A percentile compares a stretch with the other conserved stretches of the same genome.
phyloP scores from a whole-genome alignment of 2,888 invertebrate genomes.

The Toxonevra muliebris region DNA sequence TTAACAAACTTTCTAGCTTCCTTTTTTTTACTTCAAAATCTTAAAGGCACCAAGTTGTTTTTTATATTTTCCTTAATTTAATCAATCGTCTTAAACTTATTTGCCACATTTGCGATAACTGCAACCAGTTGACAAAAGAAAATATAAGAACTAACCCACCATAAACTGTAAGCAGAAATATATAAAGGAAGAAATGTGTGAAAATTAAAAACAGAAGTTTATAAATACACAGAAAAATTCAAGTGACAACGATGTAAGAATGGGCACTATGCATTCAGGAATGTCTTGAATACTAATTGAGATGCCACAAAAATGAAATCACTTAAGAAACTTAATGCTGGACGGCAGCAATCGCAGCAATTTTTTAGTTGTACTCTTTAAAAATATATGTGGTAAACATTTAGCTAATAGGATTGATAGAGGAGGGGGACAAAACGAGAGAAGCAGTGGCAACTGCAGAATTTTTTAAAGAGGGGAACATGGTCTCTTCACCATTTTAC shows the following conservation, averaged over 20 bases:
- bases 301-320: slow-evolving; percentile 18
- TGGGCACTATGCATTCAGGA: neutral
- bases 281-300: slow-evolving; percentile 23
- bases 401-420: neutral
- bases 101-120: neutral
- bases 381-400: neutral
- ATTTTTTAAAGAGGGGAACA: neutral
- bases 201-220: neutral
- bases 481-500: too few species aligned
- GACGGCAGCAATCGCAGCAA: neutral
- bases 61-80: too few species aligned
- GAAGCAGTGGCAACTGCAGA: neutral
- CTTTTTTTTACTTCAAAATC: too few species aligned
- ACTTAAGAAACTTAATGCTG: slow-evolving; percentile 11
- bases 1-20: too few species aligned
- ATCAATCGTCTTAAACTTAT: too few species aligned
- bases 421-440: neutral
- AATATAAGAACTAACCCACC: too few species aligned
- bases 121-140: too few species aligned
- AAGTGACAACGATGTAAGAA: neutral
- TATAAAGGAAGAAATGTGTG: slow-evolving; percentile 8
- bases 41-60: too few species aligned
- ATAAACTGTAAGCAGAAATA: neutral
- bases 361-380: neutral
- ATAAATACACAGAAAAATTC: neutral